These are phyloP conservation scores for Eupithecia exiguata DNA, from an alignment of 2,888 invertebrate genomes.

Conservation along the genomic window DNA sequence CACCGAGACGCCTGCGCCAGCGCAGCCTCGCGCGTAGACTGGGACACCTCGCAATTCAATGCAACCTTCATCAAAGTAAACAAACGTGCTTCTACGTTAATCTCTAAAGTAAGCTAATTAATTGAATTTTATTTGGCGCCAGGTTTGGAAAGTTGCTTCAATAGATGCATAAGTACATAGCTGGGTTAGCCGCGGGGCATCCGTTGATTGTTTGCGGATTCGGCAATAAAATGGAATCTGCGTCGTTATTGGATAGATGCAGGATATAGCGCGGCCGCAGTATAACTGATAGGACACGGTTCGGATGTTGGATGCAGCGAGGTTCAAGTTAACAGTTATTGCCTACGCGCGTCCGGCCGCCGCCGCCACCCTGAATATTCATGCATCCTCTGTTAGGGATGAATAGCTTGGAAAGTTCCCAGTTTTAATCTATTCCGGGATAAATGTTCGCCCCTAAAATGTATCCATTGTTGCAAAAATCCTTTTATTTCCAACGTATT, in stretches of 20 bases:
- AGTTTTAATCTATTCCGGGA: slow-evolving; percentile 49
- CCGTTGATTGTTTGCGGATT: slow-evolving; percentile 32
- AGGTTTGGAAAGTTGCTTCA: slow-evolving; percentile 41
- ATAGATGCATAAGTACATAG: slow-evolving; percentile 13
- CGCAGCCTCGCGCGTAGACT: slow-evolving; percentile 80
- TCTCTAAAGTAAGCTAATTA: slow-evolving; percentile 53
- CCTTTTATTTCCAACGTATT: not conserved
- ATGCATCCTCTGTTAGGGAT: slow-evolving; percentile 64
- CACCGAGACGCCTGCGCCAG: slow-evolving; percentile 82
- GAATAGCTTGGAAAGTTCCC: slow-evolving; percentile 54
- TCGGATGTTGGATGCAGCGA: slow-evolving; percentile 55
- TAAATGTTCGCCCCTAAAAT: slow-evolving; percentile 7
- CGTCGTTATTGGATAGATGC: slow-evolving; percentile 32
- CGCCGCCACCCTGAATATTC: slow-evolving; percentile 81
- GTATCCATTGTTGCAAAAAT: slow-evolving; percentile 7
- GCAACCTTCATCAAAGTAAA: slow-evolving; percentile 82
- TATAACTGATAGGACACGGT: slow-evolving; percentile 59
- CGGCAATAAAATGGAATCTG: slow-evolving; percentile 27
- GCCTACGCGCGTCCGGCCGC: slow-evolving; percentile 63
- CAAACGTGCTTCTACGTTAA: slow-evolving; percentile 73
- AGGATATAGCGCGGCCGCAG: slow-evolving; percentile 31
- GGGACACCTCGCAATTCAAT: slow-evolving; percentile 81
- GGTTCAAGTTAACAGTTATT: slow-evolving; percentile 77
- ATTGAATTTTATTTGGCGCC: slow-evolving; percentile 48
- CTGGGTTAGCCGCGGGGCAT: slow-evolving; percentile 13